phyloP scores from a whole-genome alignment of 1,140 invertebrate genomes.

The Acromyrmex heyeri region DNA sequence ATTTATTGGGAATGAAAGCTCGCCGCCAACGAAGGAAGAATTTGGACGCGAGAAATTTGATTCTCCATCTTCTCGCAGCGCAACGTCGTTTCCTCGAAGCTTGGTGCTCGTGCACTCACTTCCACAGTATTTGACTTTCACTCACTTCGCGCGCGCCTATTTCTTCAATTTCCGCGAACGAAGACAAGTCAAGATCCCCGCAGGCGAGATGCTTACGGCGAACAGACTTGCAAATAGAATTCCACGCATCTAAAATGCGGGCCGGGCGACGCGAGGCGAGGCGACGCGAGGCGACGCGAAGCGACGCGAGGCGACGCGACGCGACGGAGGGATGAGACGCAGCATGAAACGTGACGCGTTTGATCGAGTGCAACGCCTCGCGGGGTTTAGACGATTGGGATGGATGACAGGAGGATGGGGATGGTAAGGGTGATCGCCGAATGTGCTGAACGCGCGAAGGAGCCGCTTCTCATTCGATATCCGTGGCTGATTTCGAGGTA shows the following conservation, averaged over 20 bases:
- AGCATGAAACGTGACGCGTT: conserved; percentile 56
- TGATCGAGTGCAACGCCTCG: conserved; percentile 57
- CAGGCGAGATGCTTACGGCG: conserved; percentile 39
- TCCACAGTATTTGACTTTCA: conserved; percentile 47
- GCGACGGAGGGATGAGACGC: neutral
- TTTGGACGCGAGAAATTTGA: conserved; percentile 16
- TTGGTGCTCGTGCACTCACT: neutral
- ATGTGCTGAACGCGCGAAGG: conserved; percentile 53
- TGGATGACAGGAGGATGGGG: conserved; percentile 21
- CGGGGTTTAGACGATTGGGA: conserved; percentile 49
- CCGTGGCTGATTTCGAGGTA: conserved; percentile 74
- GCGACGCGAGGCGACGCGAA: neutral
- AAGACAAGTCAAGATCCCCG: conserved; percentile 44
- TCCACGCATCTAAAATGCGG: conserved; percentile 13
- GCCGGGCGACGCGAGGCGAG: neutral
- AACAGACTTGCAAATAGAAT: conserved; percentile 56
- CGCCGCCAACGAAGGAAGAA: neutral
- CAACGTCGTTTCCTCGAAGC: neutral
- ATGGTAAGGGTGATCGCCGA: conserved; percentile 38
- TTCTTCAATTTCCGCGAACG: conserved; percentile 55
- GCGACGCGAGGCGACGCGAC: neutral
- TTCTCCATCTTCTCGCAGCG: conserved; percentile 4
- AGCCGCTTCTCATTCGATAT: conserved; percentile 77
- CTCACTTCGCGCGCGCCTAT: conserved; percentile 37
- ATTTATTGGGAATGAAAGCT: neutral